Conservation (phyloP, 1,140 invertebrate species). For the Galleria mellonella region DNA sequence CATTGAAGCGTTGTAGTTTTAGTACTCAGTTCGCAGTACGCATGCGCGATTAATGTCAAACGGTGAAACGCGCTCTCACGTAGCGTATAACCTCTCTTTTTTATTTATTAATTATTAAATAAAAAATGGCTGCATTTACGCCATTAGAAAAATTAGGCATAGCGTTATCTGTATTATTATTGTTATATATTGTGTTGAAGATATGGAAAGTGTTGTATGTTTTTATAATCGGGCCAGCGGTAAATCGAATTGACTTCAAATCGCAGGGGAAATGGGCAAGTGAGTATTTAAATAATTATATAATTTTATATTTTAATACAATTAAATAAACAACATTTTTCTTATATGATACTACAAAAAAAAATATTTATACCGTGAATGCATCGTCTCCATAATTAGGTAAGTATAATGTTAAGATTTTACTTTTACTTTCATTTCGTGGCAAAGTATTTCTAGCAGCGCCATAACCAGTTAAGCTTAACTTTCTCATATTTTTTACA, state of each 20-base stretch:
- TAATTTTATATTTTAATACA: slow-evolving; percentile 1
- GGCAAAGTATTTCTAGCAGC: too few relatives aligned
- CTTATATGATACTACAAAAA: too few relatives aligned
- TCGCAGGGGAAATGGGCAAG: slow-evolving; percentile 60
- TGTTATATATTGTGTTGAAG: slow-evolving; percentile 27
- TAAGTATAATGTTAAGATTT: too few relatives aligned
- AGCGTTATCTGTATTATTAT: slow-evolving; percentile 16
- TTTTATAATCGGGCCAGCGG: slow-evolving; percentile 38
- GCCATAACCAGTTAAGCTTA: neutral
- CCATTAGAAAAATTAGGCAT: slow-evolving; percentile 33
- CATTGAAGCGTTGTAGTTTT: neutral
- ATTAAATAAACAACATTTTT: too few relatives aligned
- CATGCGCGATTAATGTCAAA: slow-evolving; percentile 33
- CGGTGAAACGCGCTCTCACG: slow-evolving; percentile 18
- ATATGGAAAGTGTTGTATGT: slow-evolving; percentile 37
- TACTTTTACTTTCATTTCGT: too few relatives aligned
- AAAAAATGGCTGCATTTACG: slow-evolving; percentile 25
- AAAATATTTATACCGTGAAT: too few relatives aligned
- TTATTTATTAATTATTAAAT: slow-evolving; percentile 1
- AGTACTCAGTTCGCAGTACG: slow-evolving; percentile 14
- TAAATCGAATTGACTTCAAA: slow-evolving; percentile 53
- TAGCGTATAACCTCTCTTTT: slow-evolving; percentile 18
- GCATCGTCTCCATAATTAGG: too few relatives aligned
- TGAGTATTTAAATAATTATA: slow-evolving; percentile 30
- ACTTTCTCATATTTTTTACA: too few relatives aligned